Conservation (phyloP, 2,888 invertebrate species). For the Mamestra brassicae region DNA sequence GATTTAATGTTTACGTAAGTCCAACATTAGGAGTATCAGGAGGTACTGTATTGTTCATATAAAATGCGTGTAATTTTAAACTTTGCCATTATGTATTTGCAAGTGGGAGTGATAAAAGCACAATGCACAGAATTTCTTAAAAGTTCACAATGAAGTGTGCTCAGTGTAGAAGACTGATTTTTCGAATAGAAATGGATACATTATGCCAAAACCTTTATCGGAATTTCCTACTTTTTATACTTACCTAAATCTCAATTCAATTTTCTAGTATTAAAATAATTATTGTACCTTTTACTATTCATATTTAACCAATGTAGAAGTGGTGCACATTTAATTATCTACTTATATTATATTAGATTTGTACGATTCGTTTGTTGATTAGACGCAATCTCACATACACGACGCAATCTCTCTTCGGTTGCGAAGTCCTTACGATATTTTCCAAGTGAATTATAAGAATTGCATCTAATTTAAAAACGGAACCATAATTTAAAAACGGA, state of each 20-base stretch:
- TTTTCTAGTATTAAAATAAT: conserved; percentile 58
- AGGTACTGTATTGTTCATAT: conserved; percentile 40
- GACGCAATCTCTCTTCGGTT: conserved; percentile 45
- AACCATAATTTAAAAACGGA: conserved; percentile 58
- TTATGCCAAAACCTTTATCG: conserved; percentile 75
- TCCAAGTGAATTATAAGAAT: conserved; percentile 31
- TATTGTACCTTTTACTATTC: conserved; percentile 65
- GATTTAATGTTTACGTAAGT: conserved; percentile 67
- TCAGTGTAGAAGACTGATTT: conserved; percentile 89
- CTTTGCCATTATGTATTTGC: conserved; percentile 61
- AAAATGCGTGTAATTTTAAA: conserved; percentile 42
- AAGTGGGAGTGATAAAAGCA: conserved; percentile 62
- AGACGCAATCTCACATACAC: conserved; percentile 54
- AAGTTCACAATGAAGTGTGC: conserved; percentile 76
- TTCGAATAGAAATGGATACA: conserved; percentile 72
- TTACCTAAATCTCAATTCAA: conserved; percentile 64
- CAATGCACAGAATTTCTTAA: conserved; percentile 71
- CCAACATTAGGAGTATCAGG: conserved; percentile 39
- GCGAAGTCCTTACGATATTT: conserved; percentile 32
- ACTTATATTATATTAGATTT: conserved; percentile 48
- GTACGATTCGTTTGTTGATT: conserved; percentile 61
- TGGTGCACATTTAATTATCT: conserved; percentile 74
- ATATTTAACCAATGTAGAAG: conserved; percentile 73
- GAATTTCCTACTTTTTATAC: conserved; percentile 71
- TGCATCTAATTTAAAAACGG: conserved; percentile 62